Base-by-base conservation (phyloP, 2,797 vertebrate species). In the Discoglossus pictus region DNA sequence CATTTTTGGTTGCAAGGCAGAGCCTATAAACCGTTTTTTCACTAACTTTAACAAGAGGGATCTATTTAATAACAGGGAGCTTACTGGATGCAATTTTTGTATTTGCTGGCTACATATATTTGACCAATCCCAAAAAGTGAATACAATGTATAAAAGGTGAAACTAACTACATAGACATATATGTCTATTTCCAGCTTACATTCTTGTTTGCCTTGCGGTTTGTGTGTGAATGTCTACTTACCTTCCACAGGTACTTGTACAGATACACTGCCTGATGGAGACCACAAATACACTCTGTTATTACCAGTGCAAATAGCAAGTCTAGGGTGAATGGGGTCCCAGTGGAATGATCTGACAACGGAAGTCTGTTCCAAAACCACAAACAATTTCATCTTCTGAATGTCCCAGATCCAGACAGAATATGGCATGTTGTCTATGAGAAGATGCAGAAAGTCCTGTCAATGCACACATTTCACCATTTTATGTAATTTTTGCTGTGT, bases 371-470 rank as follows among this genome's bases (percentile, higher is more conserved):
- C 93, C 2, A 99, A 69, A 35, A 96, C 91, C 1, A 88, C 92
- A 0, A 78, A 83, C 39, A 92, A 88, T 12, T 84, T 82, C 85
- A 97, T 86, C 82, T 82, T 94, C 70, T 91, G 89, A 36, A 95
- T 77, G 76, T 98, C 93, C 97, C 97, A 99, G 75, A 99, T 84
- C 96, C 97, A 98, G 27, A 98, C 74, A 0, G 84, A 83, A 0
- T 79, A 91, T 21, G 94, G 90, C 79, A 94, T 85, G 72, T 89
- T 96, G 82, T 99, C 97, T 98, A 68, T 12, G 4, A 23, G 17
- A 47, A 15, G 23, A 15, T 31, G 8, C 27, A 31, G 27, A 31
- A 31, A 8, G 8, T n/a, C n/a, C n/a, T n/a, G n/a, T n/a, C n/a
- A n/a, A n/a, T n/a, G n/a, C n/a, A n/a, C n/a, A n/a, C n/a, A n/a